A percentile compares a stretch with the other conserved stretches of the same genome.
These are phyloP conservation scores for Chloropsis cyanopogon DNA, from an alignment of 2,113 vertebrate species.

Conservation along the genomic window DNA sequence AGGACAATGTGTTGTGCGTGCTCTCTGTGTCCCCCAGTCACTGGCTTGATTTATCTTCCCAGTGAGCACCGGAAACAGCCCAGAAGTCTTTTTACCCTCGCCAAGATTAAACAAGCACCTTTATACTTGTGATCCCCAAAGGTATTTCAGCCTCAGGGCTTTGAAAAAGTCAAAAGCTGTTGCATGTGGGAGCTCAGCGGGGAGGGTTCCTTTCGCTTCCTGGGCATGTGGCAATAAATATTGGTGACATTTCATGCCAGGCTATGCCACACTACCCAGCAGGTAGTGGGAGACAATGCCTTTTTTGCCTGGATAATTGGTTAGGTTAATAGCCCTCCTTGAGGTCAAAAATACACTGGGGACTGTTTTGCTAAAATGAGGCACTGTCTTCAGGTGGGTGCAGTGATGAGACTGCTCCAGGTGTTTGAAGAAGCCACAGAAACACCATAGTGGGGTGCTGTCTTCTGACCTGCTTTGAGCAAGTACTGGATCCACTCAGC, in stretches of 20 bases:
- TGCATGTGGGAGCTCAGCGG: background rate
- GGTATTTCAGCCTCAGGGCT: background rate
- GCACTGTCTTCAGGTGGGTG: background rate
- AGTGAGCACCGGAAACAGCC: background rate
- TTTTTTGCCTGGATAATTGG: background rate
- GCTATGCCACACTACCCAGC: background rate
- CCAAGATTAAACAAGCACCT: background rate
- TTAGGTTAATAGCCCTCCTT: background rate
- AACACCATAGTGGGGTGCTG: background rate
- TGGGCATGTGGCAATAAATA: background rate
- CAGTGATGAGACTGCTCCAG: background rate
- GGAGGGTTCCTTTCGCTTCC: background rate
- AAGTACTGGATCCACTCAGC: background rate
- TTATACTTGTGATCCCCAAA: background rate
- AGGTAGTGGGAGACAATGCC: background rate
- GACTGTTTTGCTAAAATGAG: background rate
- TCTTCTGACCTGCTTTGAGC: background rate
- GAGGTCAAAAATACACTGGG: background rate
- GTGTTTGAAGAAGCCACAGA: background rate
- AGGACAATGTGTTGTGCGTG: rapidly evolving
- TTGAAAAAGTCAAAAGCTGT: background rate
- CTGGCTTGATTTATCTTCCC: background rate
- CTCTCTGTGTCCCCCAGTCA: rapidly evolving
- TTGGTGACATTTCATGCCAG: background rate
- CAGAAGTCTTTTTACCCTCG: background rate